A percentile compares a stretch with the other conserved stretches of the same genome.
Conservation (phyloP, 2,888 invertebrate species). For the Caenorhabditis becei region DNA sequence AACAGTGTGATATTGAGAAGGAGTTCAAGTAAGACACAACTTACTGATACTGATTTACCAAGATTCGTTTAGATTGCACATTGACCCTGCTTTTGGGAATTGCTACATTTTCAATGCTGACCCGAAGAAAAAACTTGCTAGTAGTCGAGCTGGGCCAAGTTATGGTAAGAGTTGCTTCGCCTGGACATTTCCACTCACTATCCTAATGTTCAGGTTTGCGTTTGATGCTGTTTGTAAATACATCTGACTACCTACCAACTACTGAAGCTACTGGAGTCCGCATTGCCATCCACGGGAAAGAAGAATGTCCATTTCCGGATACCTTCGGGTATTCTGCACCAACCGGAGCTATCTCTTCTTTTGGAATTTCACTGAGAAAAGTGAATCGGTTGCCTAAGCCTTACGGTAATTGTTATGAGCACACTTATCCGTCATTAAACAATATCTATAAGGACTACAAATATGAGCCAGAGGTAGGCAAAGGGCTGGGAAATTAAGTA, state of each 20-base stretch:
- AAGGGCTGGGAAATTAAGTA: background rate
- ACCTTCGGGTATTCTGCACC: conserved; percentile 81
- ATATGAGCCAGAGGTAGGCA: conserved; percentile 78
- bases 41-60: background rate
- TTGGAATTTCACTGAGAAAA: conserved; percentile 77
- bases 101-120: conserved; percentile 80
- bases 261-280: conserved; percentile 80
- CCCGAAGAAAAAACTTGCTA: conserved; percentile 63
- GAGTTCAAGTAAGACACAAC: conserved; percentile 70
- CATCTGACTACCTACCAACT: conserved; percentile 80
- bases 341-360: conserved; percentile 77
- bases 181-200: background rate
- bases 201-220: conserved; percentile 72
- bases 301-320: conserved; percentile 80
- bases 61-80: conserved; percentile 67
- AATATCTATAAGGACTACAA: conserved; percentile 79
- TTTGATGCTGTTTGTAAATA: conserved; percentile 79
- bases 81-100: conserved; percentile 80
- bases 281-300: conserved; percentile 79
- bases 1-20: conserved; percentile 78
- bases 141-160: conserved; percentile 78
- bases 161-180: conserved; percentile 68
- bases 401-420: conserved; percentile 68
- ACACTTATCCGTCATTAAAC: conserved; percentile 58
- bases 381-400: conserved; percentile 73